These are phyloP conservation scores for Brenthis hecate DNA, from an alignment of 2,888 invertebrate genomes.

Conservation along the genomic window DNA sequence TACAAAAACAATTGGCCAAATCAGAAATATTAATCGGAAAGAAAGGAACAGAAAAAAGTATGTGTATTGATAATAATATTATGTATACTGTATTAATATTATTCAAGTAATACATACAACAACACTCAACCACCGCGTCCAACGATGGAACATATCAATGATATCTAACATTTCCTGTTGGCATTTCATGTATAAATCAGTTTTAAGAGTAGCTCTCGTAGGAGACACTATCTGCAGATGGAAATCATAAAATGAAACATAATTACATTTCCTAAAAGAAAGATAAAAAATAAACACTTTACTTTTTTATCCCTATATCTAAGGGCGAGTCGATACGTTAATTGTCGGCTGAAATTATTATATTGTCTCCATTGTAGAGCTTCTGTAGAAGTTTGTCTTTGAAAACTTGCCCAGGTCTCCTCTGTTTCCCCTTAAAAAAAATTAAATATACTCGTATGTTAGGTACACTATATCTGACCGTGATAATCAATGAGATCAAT, in stretches of 20 bases:
- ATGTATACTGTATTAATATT: conserved; percentile 3
- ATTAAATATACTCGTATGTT: not conserved
- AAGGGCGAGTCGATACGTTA: conserved; percentile 58
- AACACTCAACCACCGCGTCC: conserved; percentile 69
- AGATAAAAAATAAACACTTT: conserved; percentile 22
- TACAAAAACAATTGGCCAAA: conserved; percentile 32
- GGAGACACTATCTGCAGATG: conserved; percentile 61
- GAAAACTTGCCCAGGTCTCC: conserved; percentile 58
- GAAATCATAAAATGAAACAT: not conserved
- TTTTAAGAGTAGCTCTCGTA: conserved; percentile 56
- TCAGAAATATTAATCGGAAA: not conserved
- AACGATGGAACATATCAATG: conserved; percentile 65
- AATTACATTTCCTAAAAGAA: not conserved
- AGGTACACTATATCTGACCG: not conserved
- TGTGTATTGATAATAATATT: not conserved
- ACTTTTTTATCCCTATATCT: conserved; percentile 66
- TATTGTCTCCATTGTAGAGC: conserved; percentile 74
- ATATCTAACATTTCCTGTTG: conserved; percentile 67
- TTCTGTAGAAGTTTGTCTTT: conserved; percentile 60
- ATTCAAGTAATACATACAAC: conserved; percentile 52
- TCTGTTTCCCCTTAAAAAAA: conserved; percentile 43
- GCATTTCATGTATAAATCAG: conserved; percentile 55
- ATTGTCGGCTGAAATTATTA: conserved; percentile 63
- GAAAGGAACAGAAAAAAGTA: not conserved
- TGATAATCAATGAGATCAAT: not conserved